A percentile compares a stretch with the other conserved stretches of the same genome.
These are phyloP conservation scores for Prolemur simus DNA, from an alignment of 2,113 vertebrate species.

Conservation along the genomic window DNA sequence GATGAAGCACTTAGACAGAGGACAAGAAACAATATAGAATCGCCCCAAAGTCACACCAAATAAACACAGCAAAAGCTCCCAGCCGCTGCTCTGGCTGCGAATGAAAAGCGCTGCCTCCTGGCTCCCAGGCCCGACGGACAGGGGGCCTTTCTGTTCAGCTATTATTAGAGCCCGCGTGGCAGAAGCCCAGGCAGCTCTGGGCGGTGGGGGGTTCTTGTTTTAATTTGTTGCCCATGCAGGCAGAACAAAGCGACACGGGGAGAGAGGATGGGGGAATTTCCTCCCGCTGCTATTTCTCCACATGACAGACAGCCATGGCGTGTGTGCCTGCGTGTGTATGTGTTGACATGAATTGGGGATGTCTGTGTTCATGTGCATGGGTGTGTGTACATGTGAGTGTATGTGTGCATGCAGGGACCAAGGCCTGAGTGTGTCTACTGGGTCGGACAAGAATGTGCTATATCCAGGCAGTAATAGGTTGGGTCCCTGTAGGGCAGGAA, in stretches of 20 bases:
- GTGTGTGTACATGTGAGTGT: background rate
- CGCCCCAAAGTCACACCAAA: slow-evolving; percentile 58
- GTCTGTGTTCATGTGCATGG: background rate
- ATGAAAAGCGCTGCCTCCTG: background rate
- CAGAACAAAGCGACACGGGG: slow-evolving; percentile 49
- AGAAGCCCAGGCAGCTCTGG: slow-evolving; percentile 73
- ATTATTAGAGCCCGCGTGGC: slow-evolving; percentile 60
- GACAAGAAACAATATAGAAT: slow-evolving; percentile 66
- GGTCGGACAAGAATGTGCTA: background rate
- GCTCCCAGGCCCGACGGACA: slow-evolving; percentile 10
- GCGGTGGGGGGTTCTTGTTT: slow-evolving; percentile 73
- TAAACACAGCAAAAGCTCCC: slow-evolving; percentile 7
- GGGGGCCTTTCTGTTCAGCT: slow-evolving; percentile 55
- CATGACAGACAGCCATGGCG: background rate
- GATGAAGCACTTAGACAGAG: slow-evolving; percentile 73
- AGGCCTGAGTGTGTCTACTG: background rate
- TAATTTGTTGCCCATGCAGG: slow-evolving; percentile 66
- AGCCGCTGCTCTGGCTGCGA: slow-evolving; percentile 29
- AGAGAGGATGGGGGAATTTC: slow-evolving; percentile 28
- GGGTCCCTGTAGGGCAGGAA: background rate
- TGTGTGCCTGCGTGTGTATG: background rate
- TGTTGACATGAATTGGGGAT: background rate
- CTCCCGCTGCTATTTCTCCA: slow-evolving; percentile 32
- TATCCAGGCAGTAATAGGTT: background rate
- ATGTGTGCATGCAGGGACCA: background rate